phyloP scores from a whole-genome alignment of 2,888 invertebrate species.

The Catotricha subobsoleta region DNA sequence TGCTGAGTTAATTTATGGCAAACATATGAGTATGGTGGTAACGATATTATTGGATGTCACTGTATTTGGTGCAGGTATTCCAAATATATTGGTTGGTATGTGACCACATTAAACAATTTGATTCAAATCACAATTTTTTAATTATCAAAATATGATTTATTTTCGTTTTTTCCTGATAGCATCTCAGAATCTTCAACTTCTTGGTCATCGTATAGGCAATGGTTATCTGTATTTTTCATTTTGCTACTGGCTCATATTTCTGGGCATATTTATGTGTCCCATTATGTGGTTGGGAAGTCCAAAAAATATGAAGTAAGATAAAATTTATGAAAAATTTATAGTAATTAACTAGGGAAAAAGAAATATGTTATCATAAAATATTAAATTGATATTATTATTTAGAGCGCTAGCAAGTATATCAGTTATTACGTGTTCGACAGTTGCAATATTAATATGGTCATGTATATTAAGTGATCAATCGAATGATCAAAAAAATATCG shows the following conservation, averaged over 20 bases:
- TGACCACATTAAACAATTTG: background rate
- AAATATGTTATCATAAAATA: background rate
- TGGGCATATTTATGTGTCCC: constrained; percentile 57
- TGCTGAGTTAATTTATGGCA: constrained; percentile 60
- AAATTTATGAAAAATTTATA: background rate
- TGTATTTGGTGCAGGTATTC: constrained; percentile 59
- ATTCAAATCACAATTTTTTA: background rate
- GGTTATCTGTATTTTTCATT: constrained; percentile 49
- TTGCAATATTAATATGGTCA: constrained; percentile 46
- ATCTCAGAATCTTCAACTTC: constrained; percentile 58
- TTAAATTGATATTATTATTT: constrained; percentile 15
- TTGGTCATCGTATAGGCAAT: constrained; percentile 51
- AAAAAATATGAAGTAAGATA: constrained; percentile 72
- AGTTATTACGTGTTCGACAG: constrained; percentile 40
- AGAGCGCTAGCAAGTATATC: constrained; percentile 48
- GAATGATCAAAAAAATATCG: constrained; percentile 10
- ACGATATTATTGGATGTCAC: constrained; percentile 54
- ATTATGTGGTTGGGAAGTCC: constrained; percentile 79
- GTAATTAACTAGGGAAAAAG: background rate
- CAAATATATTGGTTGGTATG: constrained; percentile 59
- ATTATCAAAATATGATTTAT: background rate
- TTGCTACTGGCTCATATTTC: constrained; percentile 66
- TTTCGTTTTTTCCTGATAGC: constrained; percentile 30
- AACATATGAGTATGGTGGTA: constrained; percentile 38
- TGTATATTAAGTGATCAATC: constrained; percentile 41